These are phyloP conservation scores for Aplysina aerophoba DNA, from an alignment of 37 sponge, comb jelly and placozoan species.

Conservation along the genomic window DNA sequence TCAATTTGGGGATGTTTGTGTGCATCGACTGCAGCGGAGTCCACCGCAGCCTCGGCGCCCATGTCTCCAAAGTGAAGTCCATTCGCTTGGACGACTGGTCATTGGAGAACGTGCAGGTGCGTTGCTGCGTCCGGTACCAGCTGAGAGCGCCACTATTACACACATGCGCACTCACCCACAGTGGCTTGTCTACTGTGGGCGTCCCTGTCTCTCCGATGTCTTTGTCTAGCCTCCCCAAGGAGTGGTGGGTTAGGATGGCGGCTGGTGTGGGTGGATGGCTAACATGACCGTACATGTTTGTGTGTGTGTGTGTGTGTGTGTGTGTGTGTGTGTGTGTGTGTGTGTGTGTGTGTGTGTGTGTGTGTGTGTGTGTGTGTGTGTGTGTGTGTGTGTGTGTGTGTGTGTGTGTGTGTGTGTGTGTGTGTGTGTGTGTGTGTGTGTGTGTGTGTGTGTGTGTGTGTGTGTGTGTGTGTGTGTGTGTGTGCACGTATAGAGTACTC, in stretches of 20 bases:
- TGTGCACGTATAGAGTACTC: no score
- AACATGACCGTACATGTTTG: no score
- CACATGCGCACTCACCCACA: not conserved
- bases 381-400: constrained; percentile 15
- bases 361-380: constrained; percentile 25
- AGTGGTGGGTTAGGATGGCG: not conserved
- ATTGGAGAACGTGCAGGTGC: constrained; percentile 58
- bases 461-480: no score
- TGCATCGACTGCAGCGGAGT: constrained; percentile 84
- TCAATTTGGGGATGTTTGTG: constrained; percentile 72
- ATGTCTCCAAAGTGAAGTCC: constrained; percentile 70
- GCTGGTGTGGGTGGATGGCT: constrained; percentile 2
- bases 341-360: constrained; percentile 20
- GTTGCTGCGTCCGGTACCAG: not conserved
- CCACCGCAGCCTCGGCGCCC: constrained; percentile 67
- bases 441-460: no score
- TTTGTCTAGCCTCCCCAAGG: no score
- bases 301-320: constrained; percentile 30
- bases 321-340: constrained; percentile 30
- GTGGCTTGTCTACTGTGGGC: no score
- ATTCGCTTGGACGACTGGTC: constrained; percentile 58
- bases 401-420: constrained; percentile 19
- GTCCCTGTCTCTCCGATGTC: no score
- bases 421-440: not conserved
- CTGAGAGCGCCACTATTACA: not conserved